Evolutionary conservation across 1,140 invertebrate species (phyloP).

Genomic region (Goniozus legneri): DNA sequence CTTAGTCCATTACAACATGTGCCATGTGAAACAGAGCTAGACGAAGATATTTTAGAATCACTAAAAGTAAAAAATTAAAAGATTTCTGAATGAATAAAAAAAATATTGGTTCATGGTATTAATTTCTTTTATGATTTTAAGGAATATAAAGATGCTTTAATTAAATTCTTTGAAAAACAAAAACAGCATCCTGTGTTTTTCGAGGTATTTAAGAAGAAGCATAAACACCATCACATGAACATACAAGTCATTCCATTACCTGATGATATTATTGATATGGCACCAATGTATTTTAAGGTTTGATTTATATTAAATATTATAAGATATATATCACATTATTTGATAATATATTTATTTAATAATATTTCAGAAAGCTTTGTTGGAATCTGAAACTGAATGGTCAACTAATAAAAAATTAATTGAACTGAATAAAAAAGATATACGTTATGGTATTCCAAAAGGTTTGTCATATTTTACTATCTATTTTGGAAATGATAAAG

Average conservation of each 20-base stretch:
- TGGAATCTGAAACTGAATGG: conserved; percentile 94
- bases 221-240: conserved; percentile 78
- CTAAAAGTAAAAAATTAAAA: conserved; percentile 62
- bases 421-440: conserved; percentile 70
- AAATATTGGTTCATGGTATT: conserved; percentile 3
- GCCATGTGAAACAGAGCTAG: conserved; percentile 72
- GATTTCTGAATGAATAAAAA: neutral
- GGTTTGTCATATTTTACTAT: conserved; percentile 93
- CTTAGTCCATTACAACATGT: conserved; percentile 83
- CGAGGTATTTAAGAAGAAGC: conserved; percentile 76
- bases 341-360: conserved; percentile 5
- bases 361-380: conserved; percentile 77
- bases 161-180: conserved; percentile 70
- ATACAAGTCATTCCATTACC: conserved; percentile 88
- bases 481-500: conserved; percentile 84
- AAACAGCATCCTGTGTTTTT: conserved; percentile 86
- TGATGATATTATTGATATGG: conserved; percentile 74
- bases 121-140: conserved; percentile 51
- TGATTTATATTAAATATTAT: conserved; percentile 61
- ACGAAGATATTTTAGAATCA: conserved; percentile 93
- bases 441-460: conserved; percentile 83
- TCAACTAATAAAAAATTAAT: conserved; percentile 93
- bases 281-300: conserved; percentile 93
- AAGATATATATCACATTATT: conserved; percentile 54
- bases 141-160: conserved; percentile 71